Conservation (phyloP, 2,888 invertebrate species). For the Trachelus tabidus region DNA sequence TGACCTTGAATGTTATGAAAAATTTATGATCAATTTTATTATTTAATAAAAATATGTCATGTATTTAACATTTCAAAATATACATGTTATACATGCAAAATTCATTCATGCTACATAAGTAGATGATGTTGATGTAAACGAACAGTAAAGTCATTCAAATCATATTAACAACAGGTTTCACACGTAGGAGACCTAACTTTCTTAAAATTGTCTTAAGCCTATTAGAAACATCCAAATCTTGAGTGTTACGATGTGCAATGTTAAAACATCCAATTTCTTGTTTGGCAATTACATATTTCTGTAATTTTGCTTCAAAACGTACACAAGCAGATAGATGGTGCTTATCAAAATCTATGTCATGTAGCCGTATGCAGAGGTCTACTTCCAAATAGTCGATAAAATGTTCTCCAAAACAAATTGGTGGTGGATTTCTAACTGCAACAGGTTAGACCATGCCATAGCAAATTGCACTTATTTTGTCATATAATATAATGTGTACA, state of each 20-base stretch:
- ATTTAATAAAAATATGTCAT: too few species aligned
- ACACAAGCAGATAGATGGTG: conserved; percentile 46
- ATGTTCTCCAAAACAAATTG: conserved; percentile 48
- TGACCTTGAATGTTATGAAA: too few species aligned
- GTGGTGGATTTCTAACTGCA: conserved; percentile 56
- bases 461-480: background rate
- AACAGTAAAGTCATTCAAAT: conserved; percentile 9
- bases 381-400: conserved; percentile 41
- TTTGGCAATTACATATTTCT: conserved; percentile 21
- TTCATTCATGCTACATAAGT: too few species aligned
- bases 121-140: too few species aligned
- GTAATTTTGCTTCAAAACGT: conserved; percentile 35
- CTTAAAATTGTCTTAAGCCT: background rate
- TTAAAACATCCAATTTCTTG: conserved; percentile 46
- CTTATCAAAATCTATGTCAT: conserved; percentile 40
- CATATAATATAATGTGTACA: background rate
- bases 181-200: conserved; percentile 16
- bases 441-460: background rate
- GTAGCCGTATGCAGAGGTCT: conserved; percentile 46
- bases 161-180: conserved; percentile 21
- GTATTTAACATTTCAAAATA: too few species aligned
- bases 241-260: conserved; percentile 15
- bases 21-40: too few species aligned
- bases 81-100: too few species aligned
- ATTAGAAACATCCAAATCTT: background rate